phyloP scores from a whole-genome alignment of 2,888 invertebrate genomes.

The Caenorhabditis japonica region DNA sequence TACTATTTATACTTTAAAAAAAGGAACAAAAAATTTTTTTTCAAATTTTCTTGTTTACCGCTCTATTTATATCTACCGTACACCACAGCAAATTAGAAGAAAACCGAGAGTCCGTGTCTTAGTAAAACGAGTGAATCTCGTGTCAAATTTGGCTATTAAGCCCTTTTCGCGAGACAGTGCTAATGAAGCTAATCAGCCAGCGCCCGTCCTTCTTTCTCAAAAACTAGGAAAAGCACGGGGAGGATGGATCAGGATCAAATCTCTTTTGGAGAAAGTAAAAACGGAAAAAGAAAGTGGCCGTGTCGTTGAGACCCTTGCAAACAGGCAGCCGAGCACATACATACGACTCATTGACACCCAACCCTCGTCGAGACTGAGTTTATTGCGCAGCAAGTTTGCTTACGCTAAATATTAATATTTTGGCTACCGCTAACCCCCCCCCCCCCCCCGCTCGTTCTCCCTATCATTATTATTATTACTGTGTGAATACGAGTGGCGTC shows the following conservation, averaged over 20 bases:
- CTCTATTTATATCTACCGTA: no score
- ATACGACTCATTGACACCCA: constrained; percentile 51
- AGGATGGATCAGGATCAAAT: constrained; percentile 43
- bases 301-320: constrained; percentile 27
- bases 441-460: constrained; percentile 31
- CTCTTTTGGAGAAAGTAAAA: no score
- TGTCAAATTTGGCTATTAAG: constrained; percentile 59
- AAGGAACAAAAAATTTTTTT: no score
- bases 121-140: constrained; percentile 29
- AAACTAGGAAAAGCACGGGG: constrained; percentile 6
- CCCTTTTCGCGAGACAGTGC: constrained; percentile 10
- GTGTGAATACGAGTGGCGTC: no score
- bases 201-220: background rate
- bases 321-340: constrained; percentile 45
- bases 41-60: no score
- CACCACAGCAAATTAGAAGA: constrained; percentile 34
- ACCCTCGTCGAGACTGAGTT: constrained; percentile 31
- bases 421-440: constrained; percentile 18
- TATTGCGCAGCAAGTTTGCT: constrained; percentile 51
- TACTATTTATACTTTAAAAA: no score
- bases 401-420: constrained; percentile 46
- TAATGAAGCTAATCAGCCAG: constrained; percentile 54
- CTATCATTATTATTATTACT: no score
- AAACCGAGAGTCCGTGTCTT: constrained; percentile 13
- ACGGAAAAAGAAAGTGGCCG: constrained; percentile 23